Evolutionary conservation across 2,888 invertebrate genomes (phyloP).

Genomic region (Andrena trimmerana): DNA sequence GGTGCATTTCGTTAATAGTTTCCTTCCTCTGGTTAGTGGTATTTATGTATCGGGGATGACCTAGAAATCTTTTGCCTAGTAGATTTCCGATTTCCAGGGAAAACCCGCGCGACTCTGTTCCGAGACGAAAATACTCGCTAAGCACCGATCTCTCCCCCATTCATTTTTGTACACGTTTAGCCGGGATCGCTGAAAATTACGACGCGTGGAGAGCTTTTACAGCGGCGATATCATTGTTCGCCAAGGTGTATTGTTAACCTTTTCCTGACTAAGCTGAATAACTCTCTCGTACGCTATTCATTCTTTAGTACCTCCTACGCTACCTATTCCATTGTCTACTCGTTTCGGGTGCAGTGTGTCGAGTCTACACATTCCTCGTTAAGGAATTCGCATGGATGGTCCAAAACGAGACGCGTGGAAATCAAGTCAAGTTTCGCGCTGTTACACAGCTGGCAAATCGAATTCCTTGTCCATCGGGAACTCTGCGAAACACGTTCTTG

Average conservation of each 20-base stretch:
- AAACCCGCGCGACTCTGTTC: not conserved
- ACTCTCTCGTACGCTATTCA: not conserved
- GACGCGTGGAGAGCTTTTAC: conserved; percentile 17
- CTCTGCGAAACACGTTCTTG: not conserved
- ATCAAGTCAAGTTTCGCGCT: conserved; percentile 9
- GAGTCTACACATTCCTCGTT: not conserved
- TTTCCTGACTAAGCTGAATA: not conserved
- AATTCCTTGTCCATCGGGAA: conserved; percentile 5
- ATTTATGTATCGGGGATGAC: conserved; percentile 38
- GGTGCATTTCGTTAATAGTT: conserved; percentile 68
- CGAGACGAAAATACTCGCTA: not conserved
- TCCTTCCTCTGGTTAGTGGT: conserved; percentile 45
- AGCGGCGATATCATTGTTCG: not conserved
- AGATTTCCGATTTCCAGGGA: conserved; percentile 1
- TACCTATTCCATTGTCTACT: not conserved
- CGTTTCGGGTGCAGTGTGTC: not conserved
- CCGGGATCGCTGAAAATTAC: conserved; percentile 8
- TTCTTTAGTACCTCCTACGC: conserved; percentile 5
- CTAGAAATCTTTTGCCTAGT: conserved; percentile 37
- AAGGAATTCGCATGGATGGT: not conserved
- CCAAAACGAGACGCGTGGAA: not conserved
- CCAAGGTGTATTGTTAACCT: conserved; percentile 13
- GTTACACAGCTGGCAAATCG: conserved; percentile 17
- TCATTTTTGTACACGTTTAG: not conserved
- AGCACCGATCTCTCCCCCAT: too few species aligned